Evolutionary conservation across 2,888 invertebrate species (phyloP).

Genomic region (Oscheius sp.): DNA sequence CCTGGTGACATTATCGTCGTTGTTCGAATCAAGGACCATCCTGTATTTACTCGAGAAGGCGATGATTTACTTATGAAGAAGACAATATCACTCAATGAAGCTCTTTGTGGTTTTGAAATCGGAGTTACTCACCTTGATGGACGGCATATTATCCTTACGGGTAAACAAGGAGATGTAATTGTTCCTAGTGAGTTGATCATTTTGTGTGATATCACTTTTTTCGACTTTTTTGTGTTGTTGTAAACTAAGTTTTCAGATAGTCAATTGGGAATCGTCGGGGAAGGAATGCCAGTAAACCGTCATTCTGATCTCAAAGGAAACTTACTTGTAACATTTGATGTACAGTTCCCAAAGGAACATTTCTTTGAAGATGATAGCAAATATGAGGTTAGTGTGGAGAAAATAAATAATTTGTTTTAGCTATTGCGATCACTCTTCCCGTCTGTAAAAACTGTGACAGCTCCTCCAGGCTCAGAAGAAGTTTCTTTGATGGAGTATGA

Average conservation of each 20-base stretch:
- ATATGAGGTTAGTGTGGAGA: constrained; percentile 44
- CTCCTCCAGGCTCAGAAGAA: constrained; percentile 75
- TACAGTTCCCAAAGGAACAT: constrained; percentile 84
- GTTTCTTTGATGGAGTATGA: constrained; percentile 77
- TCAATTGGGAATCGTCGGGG: constrained; percentile 81
- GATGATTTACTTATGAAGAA: constrained; percentile 76
- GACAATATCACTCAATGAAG: constrained; percentile 82
- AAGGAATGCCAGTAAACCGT: constrained; percentile 83
- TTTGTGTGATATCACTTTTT: background rate
- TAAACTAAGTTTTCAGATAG: constrained; percentile 71
- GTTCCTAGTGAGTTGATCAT: constrained; percentile 78
- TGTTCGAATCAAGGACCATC: constrained; percentile 83
- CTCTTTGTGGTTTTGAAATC: constrained; percentile 87
- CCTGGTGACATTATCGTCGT: constrained; percentile 90
- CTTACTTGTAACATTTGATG: constrained; percentile 85
- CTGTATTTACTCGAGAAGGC: constrained; percentile 81
- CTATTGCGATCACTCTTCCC: constrained; percentile 82
- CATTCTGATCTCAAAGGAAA: constrained; percentile 76
- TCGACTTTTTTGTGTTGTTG: background rate
- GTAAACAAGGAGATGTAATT: constrained; percentile 83
- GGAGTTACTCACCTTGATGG: constrained; percentile 89
- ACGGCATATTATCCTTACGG: constrained; percentile 82
- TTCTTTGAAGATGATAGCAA: constrained; percentile 76
- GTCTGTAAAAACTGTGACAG: constrained; percentile 78
- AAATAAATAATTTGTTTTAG: constrained; percentile 72